phyloP scores from a whole-genome alignment of 2,888 invertebrate species.

The Mactromeris polynyma region DNA sequence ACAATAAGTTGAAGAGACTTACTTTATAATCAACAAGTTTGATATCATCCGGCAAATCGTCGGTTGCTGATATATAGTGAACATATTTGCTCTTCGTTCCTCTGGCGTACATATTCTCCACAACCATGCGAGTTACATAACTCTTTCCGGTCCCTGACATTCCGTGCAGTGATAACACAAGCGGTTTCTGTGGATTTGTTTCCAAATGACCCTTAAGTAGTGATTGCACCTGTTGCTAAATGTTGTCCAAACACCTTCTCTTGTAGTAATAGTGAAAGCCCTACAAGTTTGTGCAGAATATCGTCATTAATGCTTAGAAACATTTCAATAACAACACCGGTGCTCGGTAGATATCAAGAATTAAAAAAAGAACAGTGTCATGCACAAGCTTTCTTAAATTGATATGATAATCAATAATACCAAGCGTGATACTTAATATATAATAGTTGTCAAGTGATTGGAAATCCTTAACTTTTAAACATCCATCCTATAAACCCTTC shows the following conservation, averaged over 20 bases:
- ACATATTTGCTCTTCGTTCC: conserved; percentile 93
- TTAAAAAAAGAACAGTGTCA: too few relatives aligned
- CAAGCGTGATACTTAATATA: too few relatives aligned
- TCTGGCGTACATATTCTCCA: conserved; percentile 87
- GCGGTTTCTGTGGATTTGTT: conserved; percentile 90
- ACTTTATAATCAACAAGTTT: conserved; percentile 89
- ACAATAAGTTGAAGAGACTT: too few relatives aligned
- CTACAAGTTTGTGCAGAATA: conserved; percentile 70
- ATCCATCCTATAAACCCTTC: too few relatives aligned
- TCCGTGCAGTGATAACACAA: conserved; percentile 97
- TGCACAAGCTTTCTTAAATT: too few relatives aligned
- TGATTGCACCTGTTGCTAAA: conserved; percentile 91
- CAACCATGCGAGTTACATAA: conserved; percentile 86
- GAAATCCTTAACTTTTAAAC: too few relatives aligned
- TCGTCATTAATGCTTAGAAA: too few relatives aligned
- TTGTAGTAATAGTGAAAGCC: conserved; percentile 80
- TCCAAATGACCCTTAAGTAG: conserved; percentile 91
- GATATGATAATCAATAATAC: too few relatives aligned
- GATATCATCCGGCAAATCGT: conserved; percentile 91
- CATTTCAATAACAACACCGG: too few relatives aligned
- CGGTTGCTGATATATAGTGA: conserved; percentile 93
- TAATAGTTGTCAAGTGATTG: too few relatives aligned
- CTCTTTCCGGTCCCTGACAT: conserved; percentile 91
- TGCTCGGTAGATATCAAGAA: too few relatives aligned
- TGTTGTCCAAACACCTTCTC: conserved; percentile 90